Evolutionary conservation across 2,888 invertebrate species (phyloP).

Genomic region (Ramazzottius varieornatus): DNA sequence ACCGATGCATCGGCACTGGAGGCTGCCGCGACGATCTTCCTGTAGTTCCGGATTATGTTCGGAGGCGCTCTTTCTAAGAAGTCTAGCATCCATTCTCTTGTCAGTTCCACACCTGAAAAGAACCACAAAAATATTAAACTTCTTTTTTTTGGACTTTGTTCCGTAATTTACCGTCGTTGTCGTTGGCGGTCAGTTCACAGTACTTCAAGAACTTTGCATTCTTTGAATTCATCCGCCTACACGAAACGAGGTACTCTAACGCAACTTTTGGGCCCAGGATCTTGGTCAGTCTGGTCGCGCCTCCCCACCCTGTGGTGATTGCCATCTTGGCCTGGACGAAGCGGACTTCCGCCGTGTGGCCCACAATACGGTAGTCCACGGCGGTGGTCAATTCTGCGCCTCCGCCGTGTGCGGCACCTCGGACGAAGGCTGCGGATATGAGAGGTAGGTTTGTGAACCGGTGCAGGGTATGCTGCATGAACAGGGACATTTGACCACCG

Average conservation of each 20-base stretch:
- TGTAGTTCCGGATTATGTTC: not conserved
- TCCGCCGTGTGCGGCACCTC: slow-evolving; percentile 29
- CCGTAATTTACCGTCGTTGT: not conserved
- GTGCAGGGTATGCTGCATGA: slow-evolving; percentile 25
- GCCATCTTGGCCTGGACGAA: slow-evolving; percentile 29
- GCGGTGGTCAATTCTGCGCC: slow-evolving; percentile 29
- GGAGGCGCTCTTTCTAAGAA: not conserved
- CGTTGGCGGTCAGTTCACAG: not conserved
- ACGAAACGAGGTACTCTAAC: not conserved
- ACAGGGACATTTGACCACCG: slow-evolving; percentile 23
- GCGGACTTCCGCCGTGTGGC: slow-evolving; percentile 20
- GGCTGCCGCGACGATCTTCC: too few species aligned
- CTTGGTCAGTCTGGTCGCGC: slow-evolving; percentile 15
- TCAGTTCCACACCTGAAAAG: not conserved
- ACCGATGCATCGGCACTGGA: too few species aligned
- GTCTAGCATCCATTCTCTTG: not conserved
- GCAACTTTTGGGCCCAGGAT: not conserved
- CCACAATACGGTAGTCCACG: slow-evolving; percentile 28
- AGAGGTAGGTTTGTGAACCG: slow-evolving; percentile 25
- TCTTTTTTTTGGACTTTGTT: too few species aligned
- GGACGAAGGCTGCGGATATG: slow-evolving; percentile 26
- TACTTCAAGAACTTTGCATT: not conserved
- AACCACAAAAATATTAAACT: not conserved
- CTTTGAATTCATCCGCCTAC: not conserved
- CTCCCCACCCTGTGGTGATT: slow-evolving; percentile 29